Percentiles rank a stretch among this genome's conserved stretches.
Conservation (phyloP, 2,888 invertebrate genomes). For the Trichacis sp. region DNA sequence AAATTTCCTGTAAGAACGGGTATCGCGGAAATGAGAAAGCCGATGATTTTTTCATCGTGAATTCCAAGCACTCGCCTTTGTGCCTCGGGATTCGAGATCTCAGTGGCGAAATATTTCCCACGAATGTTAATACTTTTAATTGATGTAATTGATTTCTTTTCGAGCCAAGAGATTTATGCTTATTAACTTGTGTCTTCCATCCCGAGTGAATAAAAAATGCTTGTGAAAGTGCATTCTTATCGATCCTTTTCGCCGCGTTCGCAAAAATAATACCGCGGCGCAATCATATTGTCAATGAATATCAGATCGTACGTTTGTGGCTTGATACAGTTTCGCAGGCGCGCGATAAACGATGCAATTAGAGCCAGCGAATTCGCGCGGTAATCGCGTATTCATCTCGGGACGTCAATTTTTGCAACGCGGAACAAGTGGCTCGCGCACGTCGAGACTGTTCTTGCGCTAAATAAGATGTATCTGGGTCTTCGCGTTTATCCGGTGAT, state of each 20-base stretch:
- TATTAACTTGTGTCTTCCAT: no score
- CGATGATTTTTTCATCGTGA: constrained; percentile 14
- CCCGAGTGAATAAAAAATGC: not conserved
- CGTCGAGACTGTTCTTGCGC: no score
- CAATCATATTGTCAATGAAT: no score
- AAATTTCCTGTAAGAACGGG: not conserved
- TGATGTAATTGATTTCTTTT: no score
- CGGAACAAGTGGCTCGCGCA: no score
- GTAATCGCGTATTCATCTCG: not conserved
- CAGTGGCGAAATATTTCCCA: constrained; percentile 22
- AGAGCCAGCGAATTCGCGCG: not conserved
- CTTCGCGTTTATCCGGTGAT: no score
- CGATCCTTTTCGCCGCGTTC: not conserved
- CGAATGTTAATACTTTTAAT: not conserved
- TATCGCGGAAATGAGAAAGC: constrained; percentile 18
- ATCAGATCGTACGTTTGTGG: no score
- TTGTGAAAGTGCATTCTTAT: constrained; percentile 1
- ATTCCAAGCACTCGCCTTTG: constrained; percentile 16
- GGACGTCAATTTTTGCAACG: not conserved
- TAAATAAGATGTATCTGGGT: no score
- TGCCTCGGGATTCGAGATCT: constrained; percentile 9
- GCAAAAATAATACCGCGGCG: no score
- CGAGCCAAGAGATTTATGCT: no score
- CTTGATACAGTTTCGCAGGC: no score
- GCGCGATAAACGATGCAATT: not conserved